Evolutionary conservation across 2,888 invertebrate genomes (phyloP), one percentile per base, ranked within the genome.

Genomic region (Mythimna ferrago): DNA sequence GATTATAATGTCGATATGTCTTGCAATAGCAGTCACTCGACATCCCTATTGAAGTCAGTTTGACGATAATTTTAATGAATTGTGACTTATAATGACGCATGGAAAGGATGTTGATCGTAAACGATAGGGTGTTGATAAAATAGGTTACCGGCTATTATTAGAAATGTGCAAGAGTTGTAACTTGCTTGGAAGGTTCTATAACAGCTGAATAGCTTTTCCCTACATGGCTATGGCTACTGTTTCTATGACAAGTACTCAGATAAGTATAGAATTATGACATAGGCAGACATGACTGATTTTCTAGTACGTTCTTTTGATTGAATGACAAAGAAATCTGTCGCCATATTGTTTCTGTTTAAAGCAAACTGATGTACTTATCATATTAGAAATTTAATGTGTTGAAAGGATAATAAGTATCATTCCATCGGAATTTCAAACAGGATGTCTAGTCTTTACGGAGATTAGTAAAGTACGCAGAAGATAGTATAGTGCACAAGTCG

Each of bases 31-130:
- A 92, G 92, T 92, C 93, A 92, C 92, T 94, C 93, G 95, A 93
- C 96, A 95, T 92, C 95, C 94, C 96, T 95, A 95, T 95, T 93
- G 92, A 95, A 93, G 92, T 94, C 92, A 92, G 91, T 92, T 93
- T 94, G 95, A 95, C 93, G 95, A 95, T 95, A 93, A 94, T 93
- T 92, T 92, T 96, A 94, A 95, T 95, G 93, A 95, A 95, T 95
- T 96, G 94, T 96, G 95, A 96, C 95, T 94, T 93, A 92, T 92
- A 95, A 93, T 94, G 94, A 94, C 94, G 93, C 94, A 93, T 90
- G 90, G 91, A 93, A 92, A 92, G 91, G 89, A 91, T 91, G 76
- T 91, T 87, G 85, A 78, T 85, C 81, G 80, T 87, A 84, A 86
- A 84, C 80, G 86, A 87, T 87, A 84, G 81, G 81, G 80, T 67